Percentiles rank a stretch among this genome's conserved stretches.
phyloP scores from a whole-genome alignment of 2,888 invertebrate species.

The Phytoseiulus persimilis region DNA sequence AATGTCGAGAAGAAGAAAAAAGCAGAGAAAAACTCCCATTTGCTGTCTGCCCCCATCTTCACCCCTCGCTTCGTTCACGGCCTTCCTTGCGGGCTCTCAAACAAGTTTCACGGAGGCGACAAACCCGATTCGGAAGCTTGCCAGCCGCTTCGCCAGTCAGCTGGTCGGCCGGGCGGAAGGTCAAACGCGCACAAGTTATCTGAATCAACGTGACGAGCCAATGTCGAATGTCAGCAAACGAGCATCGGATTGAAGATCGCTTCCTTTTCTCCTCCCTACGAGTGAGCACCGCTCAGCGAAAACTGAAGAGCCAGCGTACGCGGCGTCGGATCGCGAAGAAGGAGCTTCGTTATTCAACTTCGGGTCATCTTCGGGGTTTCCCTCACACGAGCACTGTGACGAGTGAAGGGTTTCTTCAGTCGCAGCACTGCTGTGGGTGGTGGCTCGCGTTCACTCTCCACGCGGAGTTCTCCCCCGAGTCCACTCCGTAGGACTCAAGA shows the following conservation, averaged over 20 bases:
- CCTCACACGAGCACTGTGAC: not conserved
- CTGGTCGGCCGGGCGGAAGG: not conserved
- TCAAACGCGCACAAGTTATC: not conserved
- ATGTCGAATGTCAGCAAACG: not conserved
- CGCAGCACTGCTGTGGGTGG: not conserved
- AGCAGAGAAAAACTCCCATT: not conserved
- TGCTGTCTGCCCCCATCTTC: not conserved
- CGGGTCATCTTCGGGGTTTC: not conserved
- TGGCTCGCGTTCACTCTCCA: no score
- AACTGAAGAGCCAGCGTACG: not conserved
- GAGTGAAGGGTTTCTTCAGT: not conserved
- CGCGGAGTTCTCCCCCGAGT: no score
- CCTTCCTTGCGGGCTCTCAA: not conserved
- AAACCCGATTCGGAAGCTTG: not conserved
- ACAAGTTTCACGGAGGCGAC: not conserved
- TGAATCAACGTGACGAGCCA: not conserved
- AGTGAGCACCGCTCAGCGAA: not conserved
- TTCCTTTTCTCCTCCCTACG: not conserved
- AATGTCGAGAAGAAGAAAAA: constrained; percentile 5
- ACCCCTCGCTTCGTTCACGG: not conserved
- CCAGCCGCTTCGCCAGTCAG: not conserved
- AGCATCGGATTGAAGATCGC: not conserved
- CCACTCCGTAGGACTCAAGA: no score
- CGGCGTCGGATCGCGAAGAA: not conserved
- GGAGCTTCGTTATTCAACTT: not conserved